Evolutionary conservation across 2,797 vertebrate species (phyloP), one percentile per base, ranked within the genome.

Genomic region (Arctocebus calabarensis): DNA sequence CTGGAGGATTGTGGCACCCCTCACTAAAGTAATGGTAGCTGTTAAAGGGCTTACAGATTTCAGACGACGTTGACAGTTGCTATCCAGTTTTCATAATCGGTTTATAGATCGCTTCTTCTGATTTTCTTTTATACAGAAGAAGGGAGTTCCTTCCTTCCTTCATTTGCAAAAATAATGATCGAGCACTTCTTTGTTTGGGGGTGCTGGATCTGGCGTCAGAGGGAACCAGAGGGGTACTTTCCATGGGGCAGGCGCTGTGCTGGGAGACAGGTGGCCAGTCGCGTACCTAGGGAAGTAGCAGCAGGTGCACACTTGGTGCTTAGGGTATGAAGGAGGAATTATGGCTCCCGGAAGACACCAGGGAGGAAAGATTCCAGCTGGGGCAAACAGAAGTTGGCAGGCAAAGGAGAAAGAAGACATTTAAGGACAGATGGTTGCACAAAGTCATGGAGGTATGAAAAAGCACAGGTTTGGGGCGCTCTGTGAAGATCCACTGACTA

Each of bases 381-480:
- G 68, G 84, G 22, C 59, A 81, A 84, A 34, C 62, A 86, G 48
- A 86, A 90, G 34, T 85, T 89, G 77, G 27, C 6, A 93, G 52
- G 27, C 29, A 20, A 87, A 86, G 34, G 48, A 85, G 3, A 75
- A 88, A 66, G 40, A 88, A n/a, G 45, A 12, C 27, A 37, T 68
- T 77, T 17, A 25, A 77, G 64, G 37, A 34, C 10, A 66, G n/a
- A 52, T 68, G 75, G 43, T 92, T 40, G 1, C 40, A 45, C 64
- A 23, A 20, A 84, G 45, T 8, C 12, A 25, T 2, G 55, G 89
- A 77, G 29, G 2, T 74, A 3, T 40, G 45, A 23, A 37, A 88
- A 93, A 61, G n/a, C 34, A 22, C 14, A 59, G 25, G 7, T 27
- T 71, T 48, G 12, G 84, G 14, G 16, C 59, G 40, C n/a, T 78